Evolutionary conservation across 2,888 invertebrate species (phyloP), one percentile per base, ranked within the genome.

Genomic region (Rotaria socialis): DNA sequence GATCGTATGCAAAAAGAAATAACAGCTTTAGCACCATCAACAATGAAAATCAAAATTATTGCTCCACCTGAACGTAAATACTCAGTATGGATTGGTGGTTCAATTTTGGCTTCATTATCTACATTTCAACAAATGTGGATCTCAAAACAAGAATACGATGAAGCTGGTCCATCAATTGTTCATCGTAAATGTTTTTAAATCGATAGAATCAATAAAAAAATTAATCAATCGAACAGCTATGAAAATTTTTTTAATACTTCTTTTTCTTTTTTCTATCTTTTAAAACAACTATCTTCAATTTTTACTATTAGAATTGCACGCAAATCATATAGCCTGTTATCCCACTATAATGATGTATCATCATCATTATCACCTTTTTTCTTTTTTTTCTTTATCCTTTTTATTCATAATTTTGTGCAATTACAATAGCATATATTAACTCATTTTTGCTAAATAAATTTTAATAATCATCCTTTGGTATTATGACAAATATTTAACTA

Each of bases 1-100:
- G 88, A 88, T 43, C 87, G 90, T n/a, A 87, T 89, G 88, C 88
- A 89, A 87, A 89, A 89, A 88, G 90, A 90, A 87, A 88, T 90
- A 80, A 95, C 95, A 91, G 94, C 95, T 90, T 93, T 95, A 89
- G 95, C 96, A 89, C 96, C 96, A 89, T 94, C 95, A 88, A 95
- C 95, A 92, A 96, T 95, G 94, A 96, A 95, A 93, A 95, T 96
- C 93, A 96, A 95, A 94, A 95, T 96, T 93, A 96, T 95, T 92
- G 95, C 95, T 92, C 95, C 95, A 91, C 95, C 95, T 89, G 95
- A 95, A 92, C 94, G 95, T 92, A 95, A 95, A 91, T 95, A 95
- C 93, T 95, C 95, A 92, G 95, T 95, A 90, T 95, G 95, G 95
- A 95, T 95, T 93, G 89, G 90, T 55, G 90, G 89, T 14, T 89